Conservation (phyloP, 2,888 invertebrate species). For the Horisme vitalbata region DNA sequence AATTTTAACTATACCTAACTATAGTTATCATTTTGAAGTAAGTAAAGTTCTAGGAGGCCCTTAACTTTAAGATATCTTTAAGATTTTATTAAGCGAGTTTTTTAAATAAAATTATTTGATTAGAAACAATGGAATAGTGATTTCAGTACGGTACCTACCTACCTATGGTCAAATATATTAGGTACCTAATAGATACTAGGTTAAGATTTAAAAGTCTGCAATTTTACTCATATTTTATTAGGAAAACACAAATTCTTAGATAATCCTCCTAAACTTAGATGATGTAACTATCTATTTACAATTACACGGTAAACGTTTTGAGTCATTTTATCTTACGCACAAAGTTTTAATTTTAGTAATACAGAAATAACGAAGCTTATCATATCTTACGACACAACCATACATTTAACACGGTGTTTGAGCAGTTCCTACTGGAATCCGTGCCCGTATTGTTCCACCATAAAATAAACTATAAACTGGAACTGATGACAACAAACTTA, state of each 20-base stretch:
- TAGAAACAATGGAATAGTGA: too few species aligned
- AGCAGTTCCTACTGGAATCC: conserved; percentile 49
- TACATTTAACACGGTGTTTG: conserved; percentile 78
- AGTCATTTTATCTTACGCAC: conserved; percentile 60
- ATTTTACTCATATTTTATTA: conserved; percentile 71
- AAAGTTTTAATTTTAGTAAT: conserved; percentile 40
- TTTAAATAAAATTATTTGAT: too few species aligned
- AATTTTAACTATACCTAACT: too few species aligned
- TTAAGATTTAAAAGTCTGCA: conserved; percentile 19
- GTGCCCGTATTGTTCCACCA: conserved; percentile 72
- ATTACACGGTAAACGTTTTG: conserved; percentile 67
- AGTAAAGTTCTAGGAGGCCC: too few species aligned
- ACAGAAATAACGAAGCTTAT: conserved; percentile 74
- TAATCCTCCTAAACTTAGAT: conserved; percentile 67
- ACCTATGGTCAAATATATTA: too few species aligned
- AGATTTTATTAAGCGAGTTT: too few species aligned
- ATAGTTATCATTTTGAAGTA: too few species aligned
- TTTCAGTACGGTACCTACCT: too few species aligned
- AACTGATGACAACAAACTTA: conserved; percentile 80
- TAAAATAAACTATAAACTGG: conserved; percentile 78
- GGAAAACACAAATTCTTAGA: conserved; percentile 79
- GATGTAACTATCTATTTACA: conserved; percentile 71
- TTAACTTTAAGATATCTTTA: too few species aligned
- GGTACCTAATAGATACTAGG: too few species aligned
- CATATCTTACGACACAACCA: conserved; percentile 83